Evolutionary conservation across 2,888 invertebrate genomes (phyloP), one percentile per base, ranked within the genome.

Genomic region (Acanthoscelides obtectus): DNA sequence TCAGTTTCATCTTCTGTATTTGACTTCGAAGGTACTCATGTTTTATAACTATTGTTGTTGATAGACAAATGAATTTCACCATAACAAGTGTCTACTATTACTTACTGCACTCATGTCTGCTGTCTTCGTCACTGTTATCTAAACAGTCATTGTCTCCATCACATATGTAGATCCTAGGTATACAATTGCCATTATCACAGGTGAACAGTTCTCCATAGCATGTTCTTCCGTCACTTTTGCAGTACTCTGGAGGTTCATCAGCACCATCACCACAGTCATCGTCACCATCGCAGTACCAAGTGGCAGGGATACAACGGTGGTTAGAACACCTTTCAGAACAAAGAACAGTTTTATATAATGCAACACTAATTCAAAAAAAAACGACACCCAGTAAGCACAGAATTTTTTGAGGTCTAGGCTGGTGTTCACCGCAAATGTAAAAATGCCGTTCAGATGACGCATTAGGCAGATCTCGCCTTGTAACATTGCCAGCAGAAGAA

Each of bases 241-340:
- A 97, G 83, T 97, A 96, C 81, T 95, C 96, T 79, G 95, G 94
- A 0, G 97, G 97, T 83, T 97, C 97, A 81, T 97, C 97, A 20
- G 94, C 94, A 0, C 92, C 92, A 83, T 96, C 96, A 0, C 95
- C 93, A 81, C 96, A 97, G 82, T 97, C 96, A 78, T 96, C 95
- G 82, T 96, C 96, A 0, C 98, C 98, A 83, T 99, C 98, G 84
- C 99, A 99, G 81, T 98, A 95, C 95, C 96, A 96, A 0, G 97
- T 97, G 19, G 95, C 95, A 0, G 98, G 98, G 72, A 98, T 96
- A 83, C 98, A 98, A 17, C 97, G 89, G 81, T 97, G 95, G 84
- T 95, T 97, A 0, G 96, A 95, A 82, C 97, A 97, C 20, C 45
- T 45, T n/a, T n/a, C n/a, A n/a, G n/a, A n/a, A n/a, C n/a, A n/a